A percentile compares a stretch with the other conserved stretches of the same genome.
Evolutionary conservation across 2,888 invertebrate species (phyloP).

Genomic region (Andrena hattorfiana): DNA sequence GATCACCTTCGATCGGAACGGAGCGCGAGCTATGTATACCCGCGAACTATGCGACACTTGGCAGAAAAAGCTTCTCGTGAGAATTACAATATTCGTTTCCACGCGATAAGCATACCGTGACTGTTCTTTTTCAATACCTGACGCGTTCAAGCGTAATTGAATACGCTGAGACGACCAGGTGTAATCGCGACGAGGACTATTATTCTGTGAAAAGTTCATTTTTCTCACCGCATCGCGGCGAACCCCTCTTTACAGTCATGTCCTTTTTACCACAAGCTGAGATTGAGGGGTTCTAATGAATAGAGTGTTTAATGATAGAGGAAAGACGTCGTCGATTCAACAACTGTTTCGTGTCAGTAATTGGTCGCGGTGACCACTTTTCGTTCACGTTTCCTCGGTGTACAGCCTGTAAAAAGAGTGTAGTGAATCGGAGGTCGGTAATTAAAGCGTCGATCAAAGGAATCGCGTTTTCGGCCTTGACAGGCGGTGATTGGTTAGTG

Average conservation of each 20-base stretch:
- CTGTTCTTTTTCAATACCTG: not conserved
- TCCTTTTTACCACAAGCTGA: not conserved
- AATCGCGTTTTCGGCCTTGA: constrained; percentile 47
- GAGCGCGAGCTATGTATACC: not conserved
- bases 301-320: constrained; percentile 30
- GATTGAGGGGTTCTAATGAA: constrained; percentile 7
- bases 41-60: not conserved
- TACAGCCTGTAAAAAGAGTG: constrained; percentile 39
- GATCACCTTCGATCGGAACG: constrained; percentile 46
- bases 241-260: not conserved
- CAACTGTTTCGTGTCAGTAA: constrained; percentile 60
- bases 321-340: constrained; percentile 31
- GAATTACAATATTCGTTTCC: constrained; percentile 13
- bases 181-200: not conserved
- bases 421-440: constrained; percentile 52
- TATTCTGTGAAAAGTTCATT: not conserved
- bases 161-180: not conserved
- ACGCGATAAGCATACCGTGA: not conserved
- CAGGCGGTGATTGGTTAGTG: constrained; percentile 37
- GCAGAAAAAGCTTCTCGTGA: constrained; percentile 1
- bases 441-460: constrained; percentile 63
- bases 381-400: constrained; percentile 37
- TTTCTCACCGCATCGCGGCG: not conserved
- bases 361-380: constrained; percentile 47
- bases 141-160: not conserved